phyloP scores from a whole-genome alignment of 2,113 vertebrate genomes.

The Scalopus aquaticus region DNA sequence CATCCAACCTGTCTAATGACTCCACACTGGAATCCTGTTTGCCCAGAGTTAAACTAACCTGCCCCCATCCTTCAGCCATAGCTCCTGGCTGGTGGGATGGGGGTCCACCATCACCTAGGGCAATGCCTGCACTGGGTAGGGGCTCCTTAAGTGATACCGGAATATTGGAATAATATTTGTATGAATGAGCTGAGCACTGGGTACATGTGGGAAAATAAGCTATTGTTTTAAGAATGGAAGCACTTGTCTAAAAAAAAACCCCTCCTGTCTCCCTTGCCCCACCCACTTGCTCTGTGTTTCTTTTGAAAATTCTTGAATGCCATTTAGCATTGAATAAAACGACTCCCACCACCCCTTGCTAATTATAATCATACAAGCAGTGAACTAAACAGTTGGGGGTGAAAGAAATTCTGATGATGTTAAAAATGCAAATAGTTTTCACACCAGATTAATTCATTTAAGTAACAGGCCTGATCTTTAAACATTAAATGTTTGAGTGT shows the following conservation, averaged over 20 bases:
- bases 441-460: conserved; percentile 71
- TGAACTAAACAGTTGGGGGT: conserved; percentile 75
- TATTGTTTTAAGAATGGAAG: neutral
- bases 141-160: neutral
- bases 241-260: neutral
- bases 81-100: neutral
- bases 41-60: neutral
- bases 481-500: conserved; percentile 61
- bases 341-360: neutral
- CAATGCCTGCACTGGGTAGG: neutral
- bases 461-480: conserved; percentile 70
- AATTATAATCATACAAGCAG: conserved; percentile 70
- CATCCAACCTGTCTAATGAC: neutral
- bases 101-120: neutral
- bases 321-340: conserved; percentile 50
- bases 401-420: conserved; percentile 74
- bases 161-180: too few relatives aligned
- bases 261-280: neutral
- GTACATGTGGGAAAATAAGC: neutral
- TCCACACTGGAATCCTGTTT: neutral
- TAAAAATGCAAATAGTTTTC: conserved; percentile 79
- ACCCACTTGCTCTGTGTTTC: conserved; percentile 42
- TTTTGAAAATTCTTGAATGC: conserved; percentile 54
- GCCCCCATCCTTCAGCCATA: neutral
- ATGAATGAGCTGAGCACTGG: neutral